These are phyloP conservation scores for Catharus minimus DNA, from an alignment of 2,113 vertebrate genomes.

Conservation along the genomic window DNA sequence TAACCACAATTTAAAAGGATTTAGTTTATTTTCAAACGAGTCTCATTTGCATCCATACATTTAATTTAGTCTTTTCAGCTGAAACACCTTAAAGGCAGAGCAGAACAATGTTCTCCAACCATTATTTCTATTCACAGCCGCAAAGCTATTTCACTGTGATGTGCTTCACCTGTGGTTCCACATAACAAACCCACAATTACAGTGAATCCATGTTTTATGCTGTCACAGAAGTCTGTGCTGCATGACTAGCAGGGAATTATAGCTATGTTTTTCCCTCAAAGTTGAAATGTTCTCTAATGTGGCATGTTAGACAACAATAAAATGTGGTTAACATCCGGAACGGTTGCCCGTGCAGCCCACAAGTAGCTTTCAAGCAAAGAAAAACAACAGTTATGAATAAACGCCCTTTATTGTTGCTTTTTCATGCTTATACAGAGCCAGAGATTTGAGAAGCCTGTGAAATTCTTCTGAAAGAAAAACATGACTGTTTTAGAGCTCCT, in stretches of 20 bases:
- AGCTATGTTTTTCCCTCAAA: conserved; percentile 44
- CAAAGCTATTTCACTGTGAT: neutral
- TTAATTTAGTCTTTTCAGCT: neutral
- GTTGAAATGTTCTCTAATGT: conserved; percentile 56
- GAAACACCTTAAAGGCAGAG: neutral
- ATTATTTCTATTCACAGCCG: neutral
- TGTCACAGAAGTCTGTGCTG: conserved; percentile 23
- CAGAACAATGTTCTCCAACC: neutral
- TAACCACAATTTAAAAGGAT: neutral
- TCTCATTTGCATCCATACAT: neutral
- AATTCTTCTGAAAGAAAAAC: neutral
- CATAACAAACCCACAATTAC: neutral
- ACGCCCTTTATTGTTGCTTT: neutral
- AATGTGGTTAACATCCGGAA: conserved; percentile 52
- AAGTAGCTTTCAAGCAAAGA: conserved; percentile 29
- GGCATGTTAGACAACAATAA: conserved; percentile 22
- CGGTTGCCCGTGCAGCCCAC: neutral
- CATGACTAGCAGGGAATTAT: conserved; percentile 42
- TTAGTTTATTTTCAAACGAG: neutral
- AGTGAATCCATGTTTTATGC: conserved; percentile 31
- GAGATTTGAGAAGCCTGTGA: neutral
- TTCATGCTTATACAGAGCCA: neutral
- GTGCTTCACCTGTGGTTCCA: conserved; percentile 24
- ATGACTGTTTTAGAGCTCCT: neutral
- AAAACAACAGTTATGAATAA: conserved; percentile 44